phyloP scores from a whole-genome alignment of 2,888 invertebrate genomes.

The Trachelus troglodyta region DNA sequence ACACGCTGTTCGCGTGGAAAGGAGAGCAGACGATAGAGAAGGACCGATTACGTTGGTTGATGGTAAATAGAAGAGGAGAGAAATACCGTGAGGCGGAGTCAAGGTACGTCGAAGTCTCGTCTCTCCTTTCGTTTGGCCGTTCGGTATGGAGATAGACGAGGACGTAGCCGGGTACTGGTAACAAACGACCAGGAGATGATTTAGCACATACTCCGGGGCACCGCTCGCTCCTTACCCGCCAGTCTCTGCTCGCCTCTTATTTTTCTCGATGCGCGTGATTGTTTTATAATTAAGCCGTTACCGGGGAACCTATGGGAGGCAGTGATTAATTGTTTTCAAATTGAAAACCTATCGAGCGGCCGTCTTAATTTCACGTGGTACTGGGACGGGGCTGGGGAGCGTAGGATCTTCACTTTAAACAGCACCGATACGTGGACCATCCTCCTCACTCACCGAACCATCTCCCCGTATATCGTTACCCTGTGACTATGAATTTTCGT shows the following conservation, averaged over 20 bases:
- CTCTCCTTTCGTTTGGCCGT: conserved; percentile 24
- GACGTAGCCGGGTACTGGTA: conserved; percentile 45
- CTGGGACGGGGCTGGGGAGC: not conserved
- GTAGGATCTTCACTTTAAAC: not conserved
- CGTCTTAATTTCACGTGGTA: conserved; percentile 49
- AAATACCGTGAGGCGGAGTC: not conserved
- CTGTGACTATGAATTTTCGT: not conserved
- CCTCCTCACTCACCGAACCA: not conserved
- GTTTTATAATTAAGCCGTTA: conserved; percentile 66
- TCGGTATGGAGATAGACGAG: conserved; percentile 6
- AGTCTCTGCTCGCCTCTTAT: conserved; percentile 38
- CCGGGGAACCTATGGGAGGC: conserved; percentile 26
- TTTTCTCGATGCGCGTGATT: conserved; percentile 54
- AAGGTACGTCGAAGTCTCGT: not conserved
- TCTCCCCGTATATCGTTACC: not conserved
- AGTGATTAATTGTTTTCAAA: conserved; percentile 64
- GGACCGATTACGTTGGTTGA: conserved; percentile 13
- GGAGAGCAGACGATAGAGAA: conserved; percentile 12
- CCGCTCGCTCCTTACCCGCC: conserved; percentile 28
- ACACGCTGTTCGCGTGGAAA: not conserved
- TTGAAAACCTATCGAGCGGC: conserved; percentile 59
- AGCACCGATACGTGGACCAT: not conserved
- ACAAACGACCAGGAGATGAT: conserved; percentile 65
- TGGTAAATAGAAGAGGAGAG: not conserved
- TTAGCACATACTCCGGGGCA: conserved; percentile 59